These are phyloP conservation scores for Salticus scenicus DNA, from an alignment of 2,888 invertebrate species.

Conservation along the genomic window DNA sequence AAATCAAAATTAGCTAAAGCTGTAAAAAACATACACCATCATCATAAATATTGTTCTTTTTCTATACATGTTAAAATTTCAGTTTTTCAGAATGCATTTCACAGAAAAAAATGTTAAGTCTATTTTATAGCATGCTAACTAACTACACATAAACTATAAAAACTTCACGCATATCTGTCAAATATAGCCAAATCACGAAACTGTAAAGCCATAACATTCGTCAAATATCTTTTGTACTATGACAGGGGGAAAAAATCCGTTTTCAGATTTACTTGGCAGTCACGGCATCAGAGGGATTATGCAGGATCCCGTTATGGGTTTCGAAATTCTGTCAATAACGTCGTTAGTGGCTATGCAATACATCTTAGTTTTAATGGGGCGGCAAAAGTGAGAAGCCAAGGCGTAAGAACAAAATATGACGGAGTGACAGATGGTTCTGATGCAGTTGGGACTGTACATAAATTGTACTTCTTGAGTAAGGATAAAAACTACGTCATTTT, in stretches of 20 bases:
- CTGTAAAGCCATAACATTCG: not conserved
- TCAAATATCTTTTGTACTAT: conserved; percentile 4
- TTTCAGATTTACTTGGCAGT: not conserved
- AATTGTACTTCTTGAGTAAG: conserved; percentile 9
- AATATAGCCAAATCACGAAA: not conserved
- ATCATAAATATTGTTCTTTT: too few relatives aligned
- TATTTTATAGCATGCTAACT: not conserved
- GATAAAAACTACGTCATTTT: not conserved
- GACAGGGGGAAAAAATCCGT: not conserved
- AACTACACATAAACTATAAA: not conserved
- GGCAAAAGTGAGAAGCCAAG: conserved; percentile 54
- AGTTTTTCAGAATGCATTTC: too few relatives aligned
- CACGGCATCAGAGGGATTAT: conserved; percentile 44
- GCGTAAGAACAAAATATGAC: conserved; percentile 12
- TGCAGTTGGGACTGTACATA: conserved; percentile 25
- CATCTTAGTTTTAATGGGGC: conserved; percentile 64
- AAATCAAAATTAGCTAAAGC: too few relatives aligned
- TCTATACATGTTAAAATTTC: too few relatives aligned
- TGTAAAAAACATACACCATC: too few relatives aligned
- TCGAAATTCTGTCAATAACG: conserved; percentile 63
- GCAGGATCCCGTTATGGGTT: conserved; percentile 64
- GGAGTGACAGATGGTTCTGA: conserved; percentile 57
- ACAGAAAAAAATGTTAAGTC: not conserved
- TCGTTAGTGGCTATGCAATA: conserved; percentile 65
- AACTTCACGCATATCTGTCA: not conserved